Evolutionary conservation across 2,113 vertebrate species (phyloP), one percentile per base, ranked within the genome.

Genomic region (Ursus arctos): DNA sequence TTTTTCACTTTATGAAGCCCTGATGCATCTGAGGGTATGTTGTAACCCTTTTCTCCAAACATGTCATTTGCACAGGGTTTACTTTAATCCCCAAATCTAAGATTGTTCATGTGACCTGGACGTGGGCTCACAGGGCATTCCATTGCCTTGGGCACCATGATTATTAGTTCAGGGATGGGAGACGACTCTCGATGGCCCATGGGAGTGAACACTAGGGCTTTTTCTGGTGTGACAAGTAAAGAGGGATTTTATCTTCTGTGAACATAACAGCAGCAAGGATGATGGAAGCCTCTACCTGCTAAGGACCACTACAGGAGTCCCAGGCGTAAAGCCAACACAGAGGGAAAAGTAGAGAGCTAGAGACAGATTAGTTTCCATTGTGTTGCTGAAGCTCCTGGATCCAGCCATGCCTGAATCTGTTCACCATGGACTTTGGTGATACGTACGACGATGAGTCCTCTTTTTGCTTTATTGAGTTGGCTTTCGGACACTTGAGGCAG

Each of bases 1-100:
- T 33, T 57, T 40, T 31, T 67, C n/a, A 49, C 47, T 47, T 53
- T 16, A 7, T 3, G 33, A 49, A 92, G 19, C 14, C 21, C 21
- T 9, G 21, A 0, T 28, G 9, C 6, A 1, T 4, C 1, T 8
- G 21, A 49, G 47, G 43, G 0, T 5, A 5, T 8, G 9, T 2
- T 1, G 7, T 0, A 13, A 49, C 5, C 7, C 10, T 14, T 61
- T 40, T 61, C 4, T 51, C 14, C 5, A 6, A 4, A 2, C 2
- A 1, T 5, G 15, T 33, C 43, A 36, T 8, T 24, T 22, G 63
- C 21, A 14, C 12, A 19, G 12, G 43, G 24, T 4, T n/a, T 1
- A 24, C 22, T 22, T 72, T 36, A 12, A 71, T 61, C 12, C 24
- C 7, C 21, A 0, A 33, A 18, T n/a, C 26, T 43, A 33, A 24